These are phyloP conservation scores for Pseudomyrmex concolor DNA, from an alignment of 1,140 invertebrate species.

Conservation along the genomic window DNA sequence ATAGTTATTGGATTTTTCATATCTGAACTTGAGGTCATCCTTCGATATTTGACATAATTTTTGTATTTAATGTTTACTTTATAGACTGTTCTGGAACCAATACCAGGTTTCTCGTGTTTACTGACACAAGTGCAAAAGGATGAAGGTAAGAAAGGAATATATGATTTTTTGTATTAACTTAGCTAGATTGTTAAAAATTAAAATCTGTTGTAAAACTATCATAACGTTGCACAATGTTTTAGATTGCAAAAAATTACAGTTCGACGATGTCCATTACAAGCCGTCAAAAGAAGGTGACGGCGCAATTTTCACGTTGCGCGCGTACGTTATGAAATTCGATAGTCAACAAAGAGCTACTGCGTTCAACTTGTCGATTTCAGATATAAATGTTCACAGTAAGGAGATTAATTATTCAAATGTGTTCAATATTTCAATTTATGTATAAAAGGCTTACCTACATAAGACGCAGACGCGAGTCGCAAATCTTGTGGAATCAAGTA, in stretches of 20 bases:
- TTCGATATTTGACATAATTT: not conserved
- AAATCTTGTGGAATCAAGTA: too few species aligned
- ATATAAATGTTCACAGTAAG: conserved; percentile 78
- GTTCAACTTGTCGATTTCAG: conserved; percentile 79
- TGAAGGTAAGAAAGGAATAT: conserved; percentile 67
- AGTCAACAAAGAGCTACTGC: conserved; percentile 72
- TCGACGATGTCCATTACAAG: conserved; percentile 66
- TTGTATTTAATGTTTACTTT: conserved; percentile 37
- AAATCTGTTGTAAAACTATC: too few species aligned
- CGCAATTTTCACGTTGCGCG: conserved; percentile 72
- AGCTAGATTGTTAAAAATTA: too few species aligned
- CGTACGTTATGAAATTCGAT: conserved; percentile 73
- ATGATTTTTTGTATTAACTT: too few species aligned
- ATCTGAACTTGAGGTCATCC: too few species aligned
- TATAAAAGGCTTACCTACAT: too few species aligned
- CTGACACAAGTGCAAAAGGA: conserved; percentile 71
- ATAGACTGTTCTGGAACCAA: conserved; percentile 63
- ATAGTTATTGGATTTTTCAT: too few species aligned
- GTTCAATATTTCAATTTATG: too few species aligned
- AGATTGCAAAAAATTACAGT: conserved; percentile 76
- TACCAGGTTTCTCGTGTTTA: conserved; percentile 69
- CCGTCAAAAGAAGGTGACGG: conserved; percentile 31
- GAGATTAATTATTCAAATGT: not conserved
- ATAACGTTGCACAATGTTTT: conserved; percentile 15
- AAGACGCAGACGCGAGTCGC: too few species aligned